A percentile compares a stretch with the other conserved stretches of the same genome.
phyloP scores from a whole-genome alignment of 2,888 invertebrate genomes.

The Dryobota labecula region DNA sequence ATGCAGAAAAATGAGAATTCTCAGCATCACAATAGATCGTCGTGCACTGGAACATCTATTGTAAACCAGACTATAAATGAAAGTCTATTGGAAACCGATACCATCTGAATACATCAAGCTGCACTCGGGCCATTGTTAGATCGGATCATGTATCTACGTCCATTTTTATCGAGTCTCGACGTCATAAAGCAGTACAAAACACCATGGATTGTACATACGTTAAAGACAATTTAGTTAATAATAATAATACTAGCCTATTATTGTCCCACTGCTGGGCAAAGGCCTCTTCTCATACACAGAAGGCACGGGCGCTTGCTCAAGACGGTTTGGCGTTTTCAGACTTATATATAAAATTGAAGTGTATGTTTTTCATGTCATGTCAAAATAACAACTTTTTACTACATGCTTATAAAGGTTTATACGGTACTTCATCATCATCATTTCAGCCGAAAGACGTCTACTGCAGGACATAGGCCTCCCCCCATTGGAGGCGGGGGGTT shows the following conservation, averaged over 20 bases:
- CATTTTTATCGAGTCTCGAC: slow-evolving; percentile 4
- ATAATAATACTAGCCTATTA: background rate
- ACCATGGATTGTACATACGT: background rate
- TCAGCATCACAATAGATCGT: slow-evolving; percentile 35
- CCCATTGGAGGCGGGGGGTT: too few species aligned
- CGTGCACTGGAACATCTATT: slow-evolving; percentile 30
- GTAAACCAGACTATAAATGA: slow-evolving; percentile 16
- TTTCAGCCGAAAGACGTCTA: too few species aligned
- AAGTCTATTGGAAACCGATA: slow-evolving; percentile 42
- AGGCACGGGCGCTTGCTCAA: too few species aligned
- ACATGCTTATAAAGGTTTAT: too few species aligned
- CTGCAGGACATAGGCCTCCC: too few species aligned
- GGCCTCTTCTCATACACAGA: background rate
- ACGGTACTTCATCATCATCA: too few species aligned
- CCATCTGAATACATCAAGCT: slow-evolving; percentile 19
- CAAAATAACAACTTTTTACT: too few species aligned
- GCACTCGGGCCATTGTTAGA: slow-evolving; percentile 24
- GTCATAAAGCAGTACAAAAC: background rate
- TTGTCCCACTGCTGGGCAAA: background rate
- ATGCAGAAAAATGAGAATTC: slow-evolving; percentile 8
- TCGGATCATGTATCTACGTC: slow-evolving; percentile 6
- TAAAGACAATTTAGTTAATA: background rate
- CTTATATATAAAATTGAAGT: too few species aligned
- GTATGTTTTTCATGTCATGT: too few species aligned
- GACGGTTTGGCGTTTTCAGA: too few species aligned